These are phyloP conservation scores for Tetranychus cinnabarinus DNA, from an alignment of 1,140 invertebrate genomes.

Conservation along the genomic window DNA sequence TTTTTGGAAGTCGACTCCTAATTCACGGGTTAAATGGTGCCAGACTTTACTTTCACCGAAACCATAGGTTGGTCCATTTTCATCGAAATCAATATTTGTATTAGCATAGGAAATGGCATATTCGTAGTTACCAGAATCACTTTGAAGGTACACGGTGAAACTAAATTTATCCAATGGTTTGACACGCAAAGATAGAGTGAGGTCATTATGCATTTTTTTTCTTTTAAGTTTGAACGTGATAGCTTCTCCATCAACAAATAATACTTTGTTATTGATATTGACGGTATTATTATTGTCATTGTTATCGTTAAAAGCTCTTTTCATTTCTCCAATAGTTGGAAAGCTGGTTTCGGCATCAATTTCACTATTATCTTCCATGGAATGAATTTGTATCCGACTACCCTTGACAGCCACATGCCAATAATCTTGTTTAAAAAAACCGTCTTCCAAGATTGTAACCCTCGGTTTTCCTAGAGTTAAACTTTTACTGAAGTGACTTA, in stretches of 20 bases:
- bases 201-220: background rate
- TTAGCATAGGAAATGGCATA: background rate
- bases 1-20: constrained; percentile 77
- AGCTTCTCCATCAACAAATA: background rate
- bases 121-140: constrained; percentile 31
- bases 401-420: background rate
- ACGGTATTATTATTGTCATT: background rate
- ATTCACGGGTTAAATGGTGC: constrained; percentile 57
- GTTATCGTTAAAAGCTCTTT: too few species aligned
- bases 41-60: constrained; percentile 45
- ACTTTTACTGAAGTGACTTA: constrained; percentile 91
- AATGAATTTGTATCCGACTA: background rate
- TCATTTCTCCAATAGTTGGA: too few species aligned
- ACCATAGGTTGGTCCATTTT: constrained; percentile 60
- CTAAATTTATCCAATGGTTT: constrained; percentile 38
- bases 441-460: constrained; percentile 3
- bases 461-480: constrained; percentile 32
- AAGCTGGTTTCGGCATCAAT: too few species aligned
- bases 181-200: constrained; percentile 9
- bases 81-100: constrained; percentile 22
- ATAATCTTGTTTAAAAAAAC: background rate
- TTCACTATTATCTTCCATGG: too few species aligned
- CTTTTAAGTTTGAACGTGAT: background rate
- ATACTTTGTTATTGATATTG: background rate
- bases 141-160: constrained; percentile 40